A percentile compares a stretch with the other conserved stretches of the same genome.
Evolutionary conservation across 2,888 invertebrate genomes (phyloP).

Genomic region (Lycia hirtaria): DNA sequence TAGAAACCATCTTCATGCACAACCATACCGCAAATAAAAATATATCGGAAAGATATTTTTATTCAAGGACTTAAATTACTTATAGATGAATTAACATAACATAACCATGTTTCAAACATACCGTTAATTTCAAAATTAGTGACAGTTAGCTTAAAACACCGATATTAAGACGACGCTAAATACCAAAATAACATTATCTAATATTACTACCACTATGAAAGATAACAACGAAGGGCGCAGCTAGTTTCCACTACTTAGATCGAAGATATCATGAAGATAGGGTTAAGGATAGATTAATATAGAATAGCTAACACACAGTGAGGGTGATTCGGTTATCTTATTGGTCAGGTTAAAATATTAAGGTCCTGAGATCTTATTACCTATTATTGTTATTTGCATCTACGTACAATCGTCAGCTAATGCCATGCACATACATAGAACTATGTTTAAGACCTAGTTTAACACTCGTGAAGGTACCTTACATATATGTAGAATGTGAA

Average conservation of each 20-base stretch:
- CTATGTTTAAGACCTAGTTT: conserved; percentile 74
- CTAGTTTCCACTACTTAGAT: conserved; percentile 63
- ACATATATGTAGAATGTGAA: conserved; percentile 58
- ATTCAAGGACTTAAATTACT: conserved; percentile 26
- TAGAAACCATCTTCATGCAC: conserved; percentile 59
- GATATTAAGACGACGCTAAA: conserved; percentile 65
- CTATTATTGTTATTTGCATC: conserved; percentile 81
- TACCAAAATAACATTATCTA: conserved; percentile 78
- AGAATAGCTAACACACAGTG: conserved; percentile 58
- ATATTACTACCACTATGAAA: conserved; percentile 72
- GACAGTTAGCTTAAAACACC: conserved; percentile 69
- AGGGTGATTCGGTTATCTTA: conserved; percentile 55
- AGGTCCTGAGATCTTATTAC: conserved; percentile 52
- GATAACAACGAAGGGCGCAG: conserved; percentile 82
- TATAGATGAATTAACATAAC: conserved; percentile 17
- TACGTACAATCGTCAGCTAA: conserved; percentile 82
- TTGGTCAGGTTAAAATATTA: conserved; percentile 43
- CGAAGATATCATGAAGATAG: conserved; percentile 62
- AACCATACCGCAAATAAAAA: conserved; percentile 35
- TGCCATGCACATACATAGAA: conserved; percentile 79
- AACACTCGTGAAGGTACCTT: conserved; percentile 77
- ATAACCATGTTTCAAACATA: conserved; percentile 23
- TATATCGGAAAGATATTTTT: conserved; percentile 32
- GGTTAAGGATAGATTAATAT: conserved; percentile 56
- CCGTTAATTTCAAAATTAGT: conserved; percentile 75